phyloP scores from a whole-genome alignment of 2,797 vertebrate species.

The Falco cherrug region DNA sequence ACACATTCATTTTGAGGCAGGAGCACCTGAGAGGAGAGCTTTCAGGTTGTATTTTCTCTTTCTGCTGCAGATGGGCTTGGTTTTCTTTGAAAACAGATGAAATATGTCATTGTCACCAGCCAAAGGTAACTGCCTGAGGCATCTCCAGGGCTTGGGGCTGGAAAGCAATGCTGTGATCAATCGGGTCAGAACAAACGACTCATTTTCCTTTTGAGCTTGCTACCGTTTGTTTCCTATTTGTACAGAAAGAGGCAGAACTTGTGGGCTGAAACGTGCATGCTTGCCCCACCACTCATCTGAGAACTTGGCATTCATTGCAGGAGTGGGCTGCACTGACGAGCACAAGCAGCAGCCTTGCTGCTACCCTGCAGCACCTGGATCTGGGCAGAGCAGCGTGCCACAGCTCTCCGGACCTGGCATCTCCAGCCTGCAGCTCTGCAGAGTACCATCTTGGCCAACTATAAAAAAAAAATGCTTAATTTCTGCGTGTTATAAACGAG shows the following conservation, averaged over 20 bases:
- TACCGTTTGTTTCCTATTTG: background rate
- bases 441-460: too few species aligned
- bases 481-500: fast-evolving
- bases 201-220: background rate
- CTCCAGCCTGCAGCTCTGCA: background rate
- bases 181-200: background rate
- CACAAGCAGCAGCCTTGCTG: background rate
- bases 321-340: background rate
- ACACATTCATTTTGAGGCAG: background rate
- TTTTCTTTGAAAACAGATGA: background rate
- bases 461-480: background rate
- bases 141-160: background rate
- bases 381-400: background rate
- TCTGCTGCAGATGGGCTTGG: background rate
- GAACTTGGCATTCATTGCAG: background rate
- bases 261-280: background rate
- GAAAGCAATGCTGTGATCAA: background rate
- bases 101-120: background rate
- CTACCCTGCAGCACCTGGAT: background rate
- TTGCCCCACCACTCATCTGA: background rate
- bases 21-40: background rate
- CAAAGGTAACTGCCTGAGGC: background rate
- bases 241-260: background rate
- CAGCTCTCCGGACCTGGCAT: background rate
- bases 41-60: background rate